Base-by-base conservation (phyloP, 2,797 vertebrate genomes). In the Sternotherus odoratus region DNA sequence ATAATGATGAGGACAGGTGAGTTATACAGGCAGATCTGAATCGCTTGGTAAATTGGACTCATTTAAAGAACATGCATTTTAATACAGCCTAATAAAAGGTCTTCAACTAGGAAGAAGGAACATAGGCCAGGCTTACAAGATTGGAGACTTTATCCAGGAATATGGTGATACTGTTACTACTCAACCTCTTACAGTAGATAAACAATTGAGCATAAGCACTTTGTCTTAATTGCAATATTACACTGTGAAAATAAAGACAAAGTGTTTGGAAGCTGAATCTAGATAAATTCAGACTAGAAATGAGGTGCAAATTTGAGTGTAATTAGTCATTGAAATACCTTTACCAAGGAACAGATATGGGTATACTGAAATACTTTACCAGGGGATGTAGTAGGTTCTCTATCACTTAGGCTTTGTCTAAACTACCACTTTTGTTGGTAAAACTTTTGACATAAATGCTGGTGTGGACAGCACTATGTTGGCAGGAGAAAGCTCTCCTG, bases 121-220 rank as follows among this genome's bases (percentile, higher is more conserved):
- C 30, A 24, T 4, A 79, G 66, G 79, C 17, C 54, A 85, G 8
- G 17, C n/a, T 36, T 66, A 19, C 16, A 66, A 17, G 8, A 36
- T 66, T 7, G 6, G 28, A 57, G 5, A 30, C 10, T 57, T 57
- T 57, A 30, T 30, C 56, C 12, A 28, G 26, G 54, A 57, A 57
- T 0, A 0, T 39, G 75, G 17, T 1, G 1, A 4, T 7, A 85
- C 72, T 75, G 19, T 48, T 48, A 48, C 46, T 48, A 48, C 46
- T 48, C 46, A 48, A 48, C 11, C 46, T 48, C 46, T 48, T 11
- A 48, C 19, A 87, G 30, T 90, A 66, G 57, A n/a, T 57, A 46
- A 77, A 8, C 30, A 30, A 51, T 30, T 74, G 33, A 33, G 72
- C 1, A 1, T 2, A 21, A 39, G 17, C 1, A 53, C 51, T 53